Conservation (phyloP, 2,888 invertebrate species). For the Calephelis perditalis region DNA sequence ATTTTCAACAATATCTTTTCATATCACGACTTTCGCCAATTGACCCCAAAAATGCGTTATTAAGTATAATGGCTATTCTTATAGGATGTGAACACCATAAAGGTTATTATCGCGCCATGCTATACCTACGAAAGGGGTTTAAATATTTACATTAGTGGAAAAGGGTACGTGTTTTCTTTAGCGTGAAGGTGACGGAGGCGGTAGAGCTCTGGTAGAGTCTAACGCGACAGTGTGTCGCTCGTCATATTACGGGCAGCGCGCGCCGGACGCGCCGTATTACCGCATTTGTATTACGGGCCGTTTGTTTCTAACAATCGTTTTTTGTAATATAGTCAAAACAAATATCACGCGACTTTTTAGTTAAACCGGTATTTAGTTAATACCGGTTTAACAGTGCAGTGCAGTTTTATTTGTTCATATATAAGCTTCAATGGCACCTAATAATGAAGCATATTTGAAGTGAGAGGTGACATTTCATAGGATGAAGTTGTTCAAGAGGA, state of each 20-base stretch:
- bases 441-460: constrained; percentile 43
- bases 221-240: constrained; percentile 28
- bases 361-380: constrained; percentile 45
- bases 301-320: constrained; percentile 21
- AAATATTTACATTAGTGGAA: constrained; percentile 31
- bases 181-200: constrained; percentile 38
- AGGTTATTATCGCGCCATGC: neutral
- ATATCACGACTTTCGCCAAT: constrained; percentile 11
- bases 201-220: constrained; percentile 26
- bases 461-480: constrained; percentile 42
- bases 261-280: constrained; percentile 61
- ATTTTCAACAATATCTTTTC: constrained; percentile 8
- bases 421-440: constrained; percentile 24
- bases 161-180: constrained; percentile 29
- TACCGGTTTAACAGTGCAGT: constrained; percentile 39
- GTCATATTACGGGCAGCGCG: constrained; percentile 53
- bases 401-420: constrained; percentile 30
- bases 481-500: constrained; percentile 75
- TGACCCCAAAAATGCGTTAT: constrained; percentile 8
- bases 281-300: constrained; percentile 41
- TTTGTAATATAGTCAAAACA: constrained; percentile 35
- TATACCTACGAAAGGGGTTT: constrained; percentile 18
- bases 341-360: constrained; percentile 40
- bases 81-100: neutral
- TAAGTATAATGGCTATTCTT: constrained; percentile 9